Conservation (phyloP, 2,797 vertebrate genomes). For the Acipenser transmontanus region DNA sequence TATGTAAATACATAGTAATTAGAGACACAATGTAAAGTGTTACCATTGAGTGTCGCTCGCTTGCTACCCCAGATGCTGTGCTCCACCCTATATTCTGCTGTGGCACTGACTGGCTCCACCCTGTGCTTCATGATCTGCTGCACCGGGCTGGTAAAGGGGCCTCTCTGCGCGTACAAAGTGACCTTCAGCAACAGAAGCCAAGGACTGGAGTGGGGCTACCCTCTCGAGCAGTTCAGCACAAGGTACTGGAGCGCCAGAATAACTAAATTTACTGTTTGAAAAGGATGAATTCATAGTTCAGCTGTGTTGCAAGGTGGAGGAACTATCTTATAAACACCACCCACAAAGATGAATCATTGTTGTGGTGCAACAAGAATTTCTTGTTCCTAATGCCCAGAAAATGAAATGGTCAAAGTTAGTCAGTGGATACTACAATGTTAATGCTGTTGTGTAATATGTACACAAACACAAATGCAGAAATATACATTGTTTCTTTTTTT, state of each 20-base stretch:
- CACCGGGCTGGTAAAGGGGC: conserved; percentile 46
- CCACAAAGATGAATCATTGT: neutral
- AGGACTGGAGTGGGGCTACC: conserved; percentile 46
- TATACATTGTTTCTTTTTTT: no score
- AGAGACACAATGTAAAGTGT: no score
- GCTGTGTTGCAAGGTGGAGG: neutral
- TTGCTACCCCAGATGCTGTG: conserved; percentile 37
- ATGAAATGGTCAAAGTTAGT: no score
- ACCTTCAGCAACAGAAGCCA: conserved; percentile 26
- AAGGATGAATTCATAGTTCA: no score
- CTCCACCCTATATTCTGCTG: conserved; percentile 36
- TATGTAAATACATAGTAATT: no score
- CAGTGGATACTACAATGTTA: no score
- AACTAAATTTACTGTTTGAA: neutral
- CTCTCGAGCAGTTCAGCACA: conserved; percentile 1
- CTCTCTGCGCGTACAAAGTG: conserved; percentile 48
- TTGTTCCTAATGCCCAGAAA: no score
- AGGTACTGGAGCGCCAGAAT: conserved; percentile 24
- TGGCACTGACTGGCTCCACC: conserved; percentile 36
- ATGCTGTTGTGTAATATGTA: no score
- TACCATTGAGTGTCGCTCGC: neutral
- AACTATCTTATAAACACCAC: neutral
- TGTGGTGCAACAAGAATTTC: no score
- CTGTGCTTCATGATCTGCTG: conserved; percentile 44
- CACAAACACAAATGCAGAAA: no score